Percentiles rank a stretch among this genome's conserved stretches.
Evolutionary conservation across 2,888 invertebrate genomes (phyloP).

Genomic region (Eilema sororculum): DNA sequence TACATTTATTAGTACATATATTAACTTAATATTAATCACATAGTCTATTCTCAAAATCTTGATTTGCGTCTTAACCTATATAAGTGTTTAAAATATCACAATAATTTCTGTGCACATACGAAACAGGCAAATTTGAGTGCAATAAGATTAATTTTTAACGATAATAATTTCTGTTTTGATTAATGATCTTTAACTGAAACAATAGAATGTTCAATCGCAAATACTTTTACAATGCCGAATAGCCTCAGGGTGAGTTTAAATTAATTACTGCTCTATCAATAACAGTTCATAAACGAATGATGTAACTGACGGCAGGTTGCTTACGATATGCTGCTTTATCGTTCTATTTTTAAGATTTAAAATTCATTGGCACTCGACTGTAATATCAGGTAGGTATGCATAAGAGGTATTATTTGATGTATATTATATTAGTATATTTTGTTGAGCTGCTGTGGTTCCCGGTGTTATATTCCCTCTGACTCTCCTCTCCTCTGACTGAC

Average conservation of each 20-base stretch:
- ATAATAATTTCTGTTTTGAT: conserved; percentile 72
- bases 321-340: conserved; percentile 35
- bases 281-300: conserved; percentile 20
- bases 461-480: no score
- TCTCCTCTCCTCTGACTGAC: no score
- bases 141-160: conserved; percentile 81
- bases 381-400: neutral
- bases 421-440: conserved; percentile 6
- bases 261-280: conserved; percentile 25
- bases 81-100: conserved; percentile 87
- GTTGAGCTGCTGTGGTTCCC: no score
- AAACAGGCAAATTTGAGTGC: conserved; percentile 87
- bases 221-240: conserved; percentile 50
- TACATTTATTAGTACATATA: conserved; percentile 59
- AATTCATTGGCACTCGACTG: conserved; percentile 57
- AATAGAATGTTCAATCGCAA: conserved; percentile 27
- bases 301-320: conserved; percentile 27
- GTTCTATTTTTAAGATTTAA: conserved; percentile 26
- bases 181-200: conserved; percentile 60
- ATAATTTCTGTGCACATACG: conserved; percentile 87
- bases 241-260: conserved; percentile 44
- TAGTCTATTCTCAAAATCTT: conserved; percentile 81
- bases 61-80: conserved; percentile 83
- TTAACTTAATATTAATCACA: conserved; percentile 79
- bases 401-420: neutral